Conservation (phyloP, 2,888 invertebrate genomes). For the Pocota personata region DNA sequence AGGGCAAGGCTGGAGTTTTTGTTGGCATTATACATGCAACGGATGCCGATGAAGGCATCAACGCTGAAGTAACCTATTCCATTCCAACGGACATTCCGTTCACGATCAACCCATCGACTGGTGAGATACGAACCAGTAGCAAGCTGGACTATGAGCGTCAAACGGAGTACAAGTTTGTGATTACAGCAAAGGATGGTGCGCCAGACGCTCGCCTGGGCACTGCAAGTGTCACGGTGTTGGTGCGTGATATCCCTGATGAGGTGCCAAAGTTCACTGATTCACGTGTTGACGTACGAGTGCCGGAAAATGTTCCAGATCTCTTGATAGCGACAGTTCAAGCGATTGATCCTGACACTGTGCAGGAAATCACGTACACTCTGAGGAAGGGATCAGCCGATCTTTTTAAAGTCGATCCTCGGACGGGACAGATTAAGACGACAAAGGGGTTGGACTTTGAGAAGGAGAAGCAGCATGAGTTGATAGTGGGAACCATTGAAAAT, state of each 20-base stretch:
- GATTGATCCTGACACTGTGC: slow-evolving; percentile 91
- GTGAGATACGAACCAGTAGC: slow-evolving; percentile 89
- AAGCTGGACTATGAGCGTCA: slow-evolving; percentile 92
- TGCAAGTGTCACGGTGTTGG: slow-evolving; percentile 92
- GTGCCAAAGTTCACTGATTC: slow-evolving; percentile 89
- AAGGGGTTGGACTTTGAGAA: slow-evolving; percentile 91
- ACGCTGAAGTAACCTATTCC: slow-evolving; percentile 91
- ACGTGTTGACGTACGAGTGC: slow-evolving; percentile 90
- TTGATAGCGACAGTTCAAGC: slow-evolving; percentile 93
- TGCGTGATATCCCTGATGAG: slow-evolving; percentile 91
- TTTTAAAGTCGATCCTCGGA: slow-evolving; percentile 91
- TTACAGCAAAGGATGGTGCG: slow-evolving; percentile 94
- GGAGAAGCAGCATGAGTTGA: slow-evolving; percentile 88
- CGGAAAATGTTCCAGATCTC: slow-evolving; percentile 92
- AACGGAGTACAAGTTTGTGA: slow-evolving; percentile 90
- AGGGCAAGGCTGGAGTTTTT: slow-evolving; percentile 85
- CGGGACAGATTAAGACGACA: slow-evolving; percentile 90
- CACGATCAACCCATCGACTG: slow-evolving; percentile 90
- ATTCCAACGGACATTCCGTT: slow-evolving; percentile 92
- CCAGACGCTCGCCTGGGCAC: slow-evolving; percentile 93
- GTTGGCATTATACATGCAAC: slow-evolving; percentile 93
- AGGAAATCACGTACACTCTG: slow-evolving; percentile 93
- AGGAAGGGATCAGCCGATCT: slow-evolving; percentile 91
- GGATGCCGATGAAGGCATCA: slow-evolving; percentile 93
- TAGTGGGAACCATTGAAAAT: slow-evolving; percentile 93